A percentile compares a stretch with the other conserved stretches of the same genome.
Conservation (phyloP, 2,113 vertebrate genomes). For the Ceyx margarethae region DNA sequence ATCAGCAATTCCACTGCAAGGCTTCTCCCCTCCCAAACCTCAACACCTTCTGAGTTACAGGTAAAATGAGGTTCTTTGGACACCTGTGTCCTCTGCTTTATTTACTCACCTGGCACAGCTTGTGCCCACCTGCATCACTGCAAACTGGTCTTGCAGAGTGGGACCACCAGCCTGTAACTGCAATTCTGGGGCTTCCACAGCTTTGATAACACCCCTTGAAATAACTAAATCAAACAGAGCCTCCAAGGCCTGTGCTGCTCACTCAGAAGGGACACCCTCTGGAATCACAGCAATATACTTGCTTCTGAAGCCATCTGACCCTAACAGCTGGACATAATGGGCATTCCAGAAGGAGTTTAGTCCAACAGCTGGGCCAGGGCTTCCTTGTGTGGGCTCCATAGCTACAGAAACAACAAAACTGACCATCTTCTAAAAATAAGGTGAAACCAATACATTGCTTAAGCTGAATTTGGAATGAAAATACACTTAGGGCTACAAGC, state of each 20-base stretch:
- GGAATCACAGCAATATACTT: slow-evolving; percentile 14
- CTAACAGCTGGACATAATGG: slow-evolving; percentile 85
- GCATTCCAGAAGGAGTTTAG: slow-evolving; percentile 76
- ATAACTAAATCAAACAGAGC: neutral
- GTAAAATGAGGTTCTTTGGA: neutral
- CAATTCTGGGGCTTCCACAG: neutral
- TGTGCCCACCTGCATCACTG: neutral
- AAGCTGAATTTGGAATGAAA: slow-evolving; percentile 12
- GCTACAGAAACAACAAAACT: slow-evolving; percentile 81
- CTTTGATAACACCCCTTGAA: neutral
- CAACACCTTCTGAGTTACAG: neutral
- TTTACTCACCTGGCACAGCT: neutral
- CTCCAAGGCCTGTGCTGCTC: neutral
- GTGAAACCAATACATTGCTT: slow-evolving; percentile 54
- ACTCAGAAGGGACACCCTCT: neutral
- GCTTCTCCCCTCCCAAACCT: neutral
- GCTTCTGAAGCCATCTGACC: slow-evolving; percentile 69
- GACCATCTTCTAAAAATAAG: slow-evolving; percentile 78
- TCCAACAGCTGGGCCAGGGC: slow-evolving; percentile 83
- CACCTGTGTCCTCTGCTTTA: neutral
- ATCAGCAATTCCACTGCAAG: neutral
- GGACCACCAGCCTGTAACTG: neutral
- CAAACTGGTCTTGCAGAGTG: neutral
- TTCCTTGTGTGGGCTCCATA: slow-evolving; percentile 75
- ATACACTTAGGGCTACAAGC: slow-evolving; percentile 1